These are phyloP conservation scores for Aulostomus chinensis DNA, from an alignment of 2,797 vertebrate species.

Conservation along the genomic window DNA sequence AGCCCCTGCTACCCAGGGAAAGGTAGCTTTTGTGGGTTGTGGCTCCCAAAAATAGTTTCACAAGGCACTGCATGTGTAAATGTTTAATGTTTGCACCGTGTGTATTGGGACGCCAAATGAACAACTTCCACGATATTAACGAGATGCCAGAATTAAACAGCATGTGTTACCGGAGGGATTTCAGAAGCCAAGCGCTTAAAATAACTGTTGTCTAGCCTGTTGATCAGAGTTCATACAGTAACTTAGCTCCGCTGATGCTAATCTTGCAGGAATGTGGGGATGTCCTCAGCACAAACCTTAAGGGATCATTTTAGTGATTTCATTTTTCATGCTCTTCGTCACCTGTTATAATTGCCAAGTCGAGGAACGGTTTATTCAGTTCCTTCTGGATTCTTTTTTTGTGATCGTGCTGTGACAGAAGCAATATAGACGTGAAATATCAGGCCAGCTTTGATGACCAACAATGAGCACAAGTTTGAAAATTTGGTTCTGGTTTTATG, in stretches of 20 bases:
- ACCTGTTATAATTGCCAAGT: too few relatives aligned
- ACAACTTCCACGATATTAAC: too few relatives aligned
- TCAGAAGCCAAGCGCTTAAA: not conserved
- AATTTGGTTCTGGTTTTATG: too few relatives aligned
- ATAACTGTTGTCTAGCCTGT: conserved; percentile 1
- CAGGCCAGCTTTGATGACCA: too few relatives aligned
- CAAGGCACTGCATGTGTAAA: conserved; percentile 31
- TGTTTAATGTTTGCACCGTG: conserved; percentile 34
- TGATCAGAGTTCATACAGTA: not conserved
- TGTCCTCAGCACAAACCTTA: not conserved
- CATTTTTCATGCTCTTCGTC: too few relatives aligned
- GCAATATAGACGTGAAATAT: too few relatives aligned
- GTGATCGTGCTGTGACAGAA: too few relatives aligned
- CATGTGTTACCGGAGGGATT: conserved; percentile 7
- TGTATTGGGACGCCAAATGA: conserved; percentile 30
- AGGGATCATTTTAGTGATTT: too few relatives aligned
- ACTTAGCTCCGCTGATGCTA: not conserved
- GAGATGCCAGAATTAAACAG: too few relatives aligned
- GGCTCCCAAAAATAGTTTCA: conserved; percentile 46
- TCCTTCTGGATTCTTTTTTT: too few relatives aligned
- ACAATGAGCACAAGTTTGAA: too few relatives aligned
- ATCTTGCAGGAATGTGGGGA: not conserved
- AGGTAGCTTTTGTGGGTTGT: conserved; percentile 41
- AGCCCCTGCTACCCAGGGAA: conserved; percentile 36
- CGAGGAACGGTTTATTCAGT: too few relatives aligned